Base-by-base conservation (phyloP, 1,140 invertebrate species). In the Popillia japonica region DNA sequence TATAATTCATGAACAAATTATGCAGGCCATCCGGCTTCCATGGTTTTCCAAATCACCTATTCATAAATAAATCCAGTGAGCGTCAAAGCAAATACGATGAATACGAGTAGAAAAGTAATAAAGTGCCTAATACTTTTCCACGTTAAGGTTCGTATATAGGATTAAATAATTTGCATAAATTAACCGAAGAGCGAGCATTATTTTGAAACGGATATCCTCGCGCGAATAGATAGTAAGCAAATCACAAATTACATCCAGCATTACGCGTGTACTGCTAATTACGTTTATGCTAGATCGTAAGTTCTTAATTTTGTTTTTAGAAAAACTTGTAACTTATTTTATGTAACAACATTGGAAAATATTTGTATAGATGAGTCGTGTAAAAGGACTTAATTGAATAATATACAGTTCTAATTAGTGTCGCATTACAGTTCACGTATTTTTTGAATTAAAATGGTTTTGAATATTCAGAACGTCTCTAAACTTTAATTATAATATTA, bases 181-280 rank as follows among this genome's bases (percentile, higher is more conserved):
- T n/a, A 10, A 48, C 11, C 1, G 17, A 11, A 48, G 44, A 48
- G 11, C 11, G 11, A 48, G 11, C 44, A 48, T 48, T 48, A 48
- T 48, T 48, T 48, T 48, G 44, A 48, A 48, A 48, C 44, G 44
- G 44, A 48, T 48, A 48, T 48, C 44, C 44, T 48, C 44, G 44
- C 44, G 11, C 44, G 44, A 48, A 48, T 48, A 48, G 44, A 48
- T 48, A 10, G 7, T 48, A 48, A 48, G 44, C 44, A 0, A 48
- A n/a, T 48, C 44, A n/a, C 44, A 48, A 48, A 48, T 48, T 48
- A 48, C 11, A 48, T 48, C 11, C 44, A 48, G 11, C 44, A 14
- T 48, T 48, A n/a, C 44, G 44, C 44, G 11, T 48, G 11, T 48
- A 48, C 44, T 48, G 17, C 44, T 48, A 11, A 48, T 14, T 48